phyloP scores from a whole-genome alignment of 2,113 vertebrate genomes.

The Colistium nudipinnis region DNA sequence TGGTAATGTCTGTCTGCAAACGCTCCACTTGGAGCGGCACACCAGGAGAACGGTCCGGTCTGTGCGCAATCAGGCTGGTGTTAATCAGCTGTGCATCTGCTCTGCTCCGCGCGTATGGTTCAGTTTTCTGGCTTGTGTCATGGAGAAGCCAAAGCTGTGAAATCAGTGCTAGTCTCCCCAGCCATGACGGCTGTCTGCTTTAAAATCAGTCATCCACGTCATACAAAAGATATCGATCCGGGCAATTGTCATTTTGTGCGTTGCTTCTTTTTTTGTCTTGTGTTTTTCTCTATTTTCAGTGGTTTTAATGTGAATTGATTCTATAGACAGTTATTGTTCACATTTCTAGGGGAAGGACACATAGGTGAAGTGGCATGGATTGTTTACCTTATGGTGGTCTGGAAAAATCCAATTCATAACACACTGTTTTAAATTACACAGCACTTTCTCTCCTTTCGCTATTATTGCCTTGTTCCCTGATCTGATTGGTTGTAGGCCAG shows the following conservation, averaged over 20 bases:
- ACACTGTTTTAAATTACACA: constrained; percentile 7
- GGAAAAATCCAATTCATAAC: not conserved
- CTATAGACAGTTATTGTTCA: not conserved
- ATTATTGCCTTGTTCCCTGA: not conserved
- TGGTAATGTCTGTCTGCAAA: constrained; percentile 67
- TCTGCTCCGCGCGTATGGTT: constrained; percentile 34
- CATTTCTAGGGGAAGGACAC: not conserved
- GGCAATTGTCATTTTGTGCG: too few relatives aligned
- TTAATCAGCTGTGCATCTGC: constrained; percentile 71
- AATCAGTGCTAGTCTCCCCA: constrained; percentile 47
- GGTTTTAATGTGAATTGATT: constrained; percentile 23
- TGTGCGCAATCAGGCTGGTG: constrained; percentile 59
- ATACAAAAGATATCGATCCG: constrained; percentile 31
- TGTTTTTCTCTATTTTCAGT: constrained; percentile 1
- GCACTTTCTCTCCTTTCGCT: not conserved
- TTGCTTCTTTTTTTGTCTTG: constrained; percentile 20
- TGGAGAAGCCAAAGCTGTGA: constrained; percentile 55
- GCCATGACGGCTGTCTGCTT: constrained; percentile 28
- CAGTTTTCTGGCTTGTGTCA: constrained; percentile 62
- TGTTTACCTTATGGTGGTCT: not conserved
- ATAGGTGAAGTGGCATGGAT: constrained; percentile 2
- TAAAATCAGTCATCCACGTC: constrained; percentile 33
- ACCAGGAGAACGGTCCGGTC: constrained; percentile 50
- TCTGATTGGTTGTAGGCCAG: not conserved
- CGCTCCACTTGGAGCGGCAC: constrained; percentile 54